Evolutionary conservation across 2,888 invertebrate genomes (phyloP).

Genomic region (Dryococelus australis): DNA sequence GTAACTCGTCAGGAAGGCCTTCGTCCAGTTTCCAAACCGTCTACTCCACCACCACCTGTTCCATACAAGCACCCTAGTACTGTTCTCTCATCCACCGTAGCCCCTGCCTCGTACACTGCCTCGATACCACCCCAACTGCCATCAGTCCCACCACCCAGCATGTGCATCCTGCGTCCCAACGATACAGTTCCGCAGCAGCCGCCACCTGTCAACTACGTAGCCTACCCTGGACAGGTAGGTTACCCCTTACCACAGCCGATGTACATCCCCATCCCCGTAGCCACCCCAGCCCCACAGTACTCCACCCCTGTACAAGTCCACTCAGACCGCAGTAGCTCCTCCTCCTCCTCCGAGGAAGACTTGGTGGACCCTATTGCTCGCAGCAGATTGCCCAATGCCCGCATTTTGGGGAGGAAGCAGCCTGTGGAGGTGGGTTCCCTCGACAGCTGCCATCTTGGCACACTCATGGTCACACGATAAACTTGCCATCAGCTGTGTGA

Average conservation of each 20-base stretch:
- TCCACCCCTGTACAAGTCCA: constrained; percentile 61
- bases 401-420: constrained; percentile 44
- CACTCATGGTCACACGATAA: background rate
- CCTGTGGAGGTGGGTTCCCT: constrained; percentile 45
- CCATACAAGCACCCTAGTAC: background rate
- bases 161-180: too few species aligned
- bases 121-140: constrained; percentile 55
- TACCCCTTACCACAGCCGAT: background rate
- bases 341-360: constrained; percentile 50
- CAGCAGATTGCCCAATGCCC: constrained; percentile 47
- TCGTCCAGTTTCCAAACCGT: constrained; percentile 11
- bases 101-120: background rate
- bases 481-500: background rate
- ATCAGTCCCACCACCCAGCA: constrained; percentile 62
- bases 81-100: constrained; percentile 31
- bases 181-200: constrained; percentile 1
- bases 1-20: background rate
- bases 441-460: too few species aligned
- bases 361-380: constrained; percentile 47
- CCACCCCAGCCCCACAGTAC: constrained; percentile 58
- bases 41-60: constrained; percentile 12
- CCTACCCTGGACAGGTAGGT: background rate
- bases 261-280: constrained; percentile 49
- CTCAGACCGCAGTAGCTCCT: constrained; percentile 56
- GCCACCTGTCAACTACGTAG: constrained; percentile 33